These are phyloP conservation scores for Microplitis manilae DNA, from an alignment of 2,888 invertebrate genomes.

Conservation along the genomic window DNA sequence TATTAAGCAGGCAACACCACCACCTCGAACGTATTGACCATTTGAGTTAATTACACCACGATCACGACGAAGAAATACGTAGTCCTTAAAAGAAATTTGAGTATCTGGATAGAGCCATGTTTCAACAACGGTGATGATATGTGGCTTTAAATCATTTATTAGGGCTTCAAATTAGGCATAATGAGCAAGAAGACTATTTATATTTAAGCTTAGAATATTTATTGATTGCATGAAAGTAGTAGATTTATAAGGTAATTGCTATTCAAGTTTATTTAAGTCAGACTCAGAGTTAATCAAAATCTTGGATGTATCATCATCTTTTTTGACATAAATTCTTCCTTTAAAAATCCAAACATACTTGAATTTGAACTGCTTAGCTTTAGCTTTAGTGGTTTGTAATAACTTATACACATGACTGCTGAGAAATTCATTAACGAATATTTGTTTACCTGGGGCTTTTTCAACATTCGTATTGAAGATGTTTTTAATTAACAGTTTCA, in stretches of 20 bases:
- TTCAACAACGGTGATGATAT: too few species aligned
- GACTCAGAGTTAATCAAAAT: not conserved
- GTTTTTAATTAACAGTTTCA: too few species aligned
- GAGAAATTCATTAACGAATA: slow-evolving; percentile 28
- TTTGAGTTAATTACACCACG: too few species aligned
- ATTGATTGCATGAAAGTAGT: not conserved
- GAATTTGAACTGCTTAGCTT: slow-evolving; percentile 7
- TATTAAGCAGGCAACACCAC: too few species aligned
- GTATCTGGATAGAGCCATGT: too few species aligned
- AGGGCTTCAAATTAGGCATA: not conserved
- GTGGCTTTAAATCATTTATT: not conserved
- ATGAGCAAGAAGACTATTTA: slow-evolving; percentile 24
- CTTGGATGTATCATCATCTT: not conserved
- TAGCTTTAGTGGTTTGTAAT: not conserved
- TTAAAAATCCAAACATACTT: slow-evolving; percentile 16
- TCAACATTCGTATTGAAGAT: too few species aligned
- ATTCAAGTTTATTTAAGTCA: not conserved
- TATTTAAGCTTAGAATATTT: slow-evolving; percentile 20
- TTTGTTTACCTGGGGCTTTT: not conserved
- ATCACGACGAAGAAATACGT: too few species aligned
- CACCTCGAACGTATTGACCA: too few species aligned
- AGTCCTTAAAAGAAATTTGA: too few species aligned
- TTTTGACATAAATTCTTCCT: not conserved
- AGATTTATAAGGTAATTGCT: not conserved
- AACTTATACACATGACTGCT: not conserved